Base-by-base conservation (phyloP, 2,888 invertebrate genomes). In the Cordilura impudica region DNA sequence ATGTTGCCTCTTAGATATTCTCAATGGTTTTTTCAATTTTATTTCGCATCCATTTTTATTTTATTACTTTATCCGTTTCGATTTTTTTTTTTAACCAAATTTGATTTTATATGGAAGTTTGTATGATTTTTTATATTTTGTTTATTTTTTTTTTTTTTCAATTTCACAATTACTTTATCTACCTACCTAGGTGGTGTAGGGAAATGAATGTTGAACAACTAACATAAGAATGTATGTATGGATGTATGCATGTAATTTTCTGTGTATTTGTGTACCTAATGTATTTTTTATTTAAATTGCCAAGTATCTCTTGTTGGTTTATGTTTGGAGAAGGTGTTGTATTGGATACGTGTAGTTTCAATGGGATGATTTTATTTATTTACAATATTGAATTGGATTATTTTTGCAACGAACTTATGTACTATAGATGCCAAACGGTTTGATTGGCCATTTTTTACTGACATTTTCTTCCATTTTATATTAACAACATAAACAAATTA, bases 251-350 rank as follows among this genome's bases (percentile, higher is more conserved):
- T 72, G 65, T 58, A 65, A 65, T 72, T 71, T 71, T 54, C 49
- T 23, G 54, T 56, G 16, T 63, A 54, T 70, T 56, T 65, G 21
- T 39, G 12, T 23, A 18, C 39, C 23, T 65, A 61, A 61, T 19
- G 16, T 49, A 63, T 35, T 21, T 63, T 67, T 65, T 72, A 72
- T 72, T 65, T 65, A 72, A 56, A 72, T 72, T 53, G 61, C 18
- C 26, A 19, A 21, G 19, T 21, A 6, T 21, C 14, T 54, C 31
- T 39, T n/a, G 3, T 39, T 31, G 31, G n/a, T n/a, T n/a, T 3
- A 60, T 26, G 51, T 10, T 56, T 19, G 23, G 21, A 26, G 10
- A 70, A 58, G 43, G 43, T n/a, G 53, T 45, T 43, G 35, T 39
- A 18, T 70, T 58, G 23, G 10, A 23, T 51, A 39, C 26, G 35